Evolutionary conservation across 2,888 invertebrate genomes (phyloP), one percentile per base, ranked within the genome.

Genomic region (Elegia similella): DNA sequence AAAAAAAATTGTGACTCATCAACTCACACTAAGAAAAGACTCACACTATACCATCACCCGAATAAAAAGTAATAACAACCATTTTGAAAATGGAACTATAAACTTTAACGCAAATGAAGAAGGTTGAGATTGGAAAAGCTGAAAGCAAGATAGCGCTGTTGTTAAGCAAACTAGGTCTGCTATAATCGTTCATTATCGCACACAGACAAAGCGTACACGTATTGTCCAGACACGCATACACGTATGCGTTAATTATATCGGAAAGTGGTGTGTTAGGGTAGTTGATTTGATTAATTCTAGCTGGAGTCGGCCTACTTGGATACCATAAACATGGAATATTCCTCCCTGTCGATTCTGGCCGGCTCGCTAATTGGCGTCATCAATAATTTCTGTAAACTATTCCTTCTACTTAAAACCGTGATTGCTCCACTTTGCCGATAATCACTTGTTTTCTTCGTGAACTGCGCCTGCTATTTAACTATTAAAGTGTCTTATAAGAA

Each of bases 1-100:
- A 92, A 91, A 91, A 83, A 91, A 92, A 92, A 92, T 23, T 92
- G 92, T 92, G 92, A 92, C 92, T 92, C 92, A 92, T 92, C 92
- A 92, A 92, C 89, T 71, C 88, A 89, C 88, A 89, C 89, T 66
- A 80, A 81, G 82, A 76, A 80, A 79, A 79, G 75, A 78, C 78
- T 72, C 76, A 79, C 81, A 82, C 76, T 62, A 64, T 65, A 69
- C 67, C 62, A 66, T 66, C 59, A 42, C 67, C 69, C 68, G 71
- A 70, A 66, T 75, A 72, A 68, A 82, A 76, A 69, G 77, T 66
- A 75, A 76, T 75, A 80, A 75, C 73, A 50, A 50, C 50, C 50
- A 50, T 16, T 67, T 63, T 60, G 66, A 65, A 72, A 82, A 76
- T 70, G 68, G 73, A 78, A 87, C 80, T 80, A 76, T 79, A 71